A percentile compares a stretch with the other conserved stretches of the same genome.
These are phyloP conservation scores for Amblyopsis rosae DNA, from an alignment of 2,113 vertebrate species.

Conservation along the genomic window DNA sequence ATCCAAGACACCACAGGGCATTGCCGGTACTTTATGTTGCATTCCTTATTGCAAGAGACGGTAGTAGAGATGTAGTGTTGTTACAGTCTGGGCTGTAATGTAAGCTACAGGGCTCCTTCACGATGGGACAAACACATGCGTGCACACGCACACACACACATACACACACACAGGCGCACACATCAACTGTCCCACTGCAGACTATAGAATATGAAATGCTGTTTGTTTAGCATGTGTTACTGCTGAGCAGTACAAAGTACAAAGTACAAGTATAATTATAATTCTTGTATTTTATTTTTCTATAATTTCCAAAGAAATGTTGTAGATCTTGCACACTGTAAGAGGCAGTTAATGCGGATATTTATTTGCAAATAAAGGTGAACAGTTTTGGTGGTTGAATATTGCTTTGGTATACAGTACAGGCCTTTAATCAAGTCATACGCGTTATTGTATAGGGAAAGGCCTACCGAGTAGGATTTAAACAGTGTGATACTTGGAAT, in stretches of 20 bases:
- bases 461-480: too few species aligned
- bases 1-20: conserved; percentile 49
- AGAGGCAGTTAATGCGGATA: conserved; percentile 91
- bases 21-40: conserved; percentile 49
- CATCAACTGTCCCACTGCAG: conserved; percentile 49
- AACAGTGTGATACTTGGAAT: neutral
- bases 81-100: conserved; percentile 28
- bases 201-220: conserved; percentile 79
- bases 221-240: conserved; percentile 94
- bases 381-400: conserved; percentile 81
- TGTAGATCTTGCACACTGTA: conserved; percentile 92
- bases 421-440: too few species aligned
- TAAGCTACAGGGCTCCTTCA: neutral
- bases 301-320: conserved; percentile 96
- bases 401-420: neutral
- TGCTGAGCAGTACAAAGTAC: conserved; percentile 98
- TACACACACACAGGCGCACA: conserved; percentile 17
- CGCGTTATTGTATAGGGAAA: too few species aligned
- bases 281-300: conserved; percentile 99
- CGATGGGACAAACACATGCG: neutral
- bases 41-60: conserved; percentile 17
- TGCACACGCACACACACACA: conserved; percentile 16
- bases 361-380: conserved; percentile 97
- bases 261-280: conserved; percentile 94
- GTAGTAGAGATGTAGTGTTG: conserved; percentile 9